Evolutionary conservation across 2,113 vertebrate species (phyloP).

Genomic region (Orientallactaga bullata): DNA sequence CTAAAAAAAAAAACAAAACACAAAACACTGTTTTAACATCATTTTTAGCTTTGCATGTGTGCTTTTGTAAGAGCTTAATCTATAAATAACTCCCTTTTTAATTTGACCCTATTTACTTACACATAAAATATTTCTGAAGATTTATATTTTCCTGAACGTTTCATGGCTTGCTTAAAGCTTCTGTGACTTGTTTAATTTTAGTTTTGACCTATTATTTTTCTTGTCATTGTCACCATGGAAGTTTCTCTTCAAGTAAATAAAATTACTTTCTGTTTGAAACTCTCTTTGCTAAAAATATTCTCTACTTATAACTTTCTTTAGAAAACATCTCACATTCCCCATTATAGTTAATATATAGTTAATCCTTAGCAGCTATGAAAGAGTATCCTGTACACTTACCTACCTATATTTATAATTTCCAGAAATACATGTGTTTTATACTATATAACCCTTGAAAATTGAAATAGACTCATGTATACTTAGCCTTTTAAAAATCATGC

Average conservation of each 20-base stretch:
- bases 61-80: neutral
- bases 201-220: neutral
- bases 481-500: neutral
- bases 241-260: neutral
- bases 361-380: neutral
- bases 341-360: neutral
- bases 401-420: neutral
- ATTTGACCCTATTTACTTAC: neutral
- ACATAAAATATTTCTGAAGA: neutral
- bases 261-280: neutral
- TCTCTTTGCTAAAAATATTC: neutral
- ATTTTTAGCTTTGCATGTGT: neutral
- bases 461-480: neutral
- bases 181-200: neutral
- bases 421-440: neutral
- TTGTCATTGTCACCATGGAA: neutral
- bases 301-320: neutral
- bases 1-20: neutral
- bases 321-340: neutral
- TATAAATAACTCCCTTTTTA: neutral
- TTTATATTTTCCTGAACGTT: neutral
- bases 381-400: neutral
- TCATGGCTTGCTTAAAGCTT: neutral
- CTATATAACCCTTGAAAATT: neutral
- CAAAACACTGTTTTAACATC: neutral